These are phyloP conservation scores for Agrochola lychnidis DNA, from an alignment of 2,888 invertebrate genomes.

Conservation along the genomic window DNA sequence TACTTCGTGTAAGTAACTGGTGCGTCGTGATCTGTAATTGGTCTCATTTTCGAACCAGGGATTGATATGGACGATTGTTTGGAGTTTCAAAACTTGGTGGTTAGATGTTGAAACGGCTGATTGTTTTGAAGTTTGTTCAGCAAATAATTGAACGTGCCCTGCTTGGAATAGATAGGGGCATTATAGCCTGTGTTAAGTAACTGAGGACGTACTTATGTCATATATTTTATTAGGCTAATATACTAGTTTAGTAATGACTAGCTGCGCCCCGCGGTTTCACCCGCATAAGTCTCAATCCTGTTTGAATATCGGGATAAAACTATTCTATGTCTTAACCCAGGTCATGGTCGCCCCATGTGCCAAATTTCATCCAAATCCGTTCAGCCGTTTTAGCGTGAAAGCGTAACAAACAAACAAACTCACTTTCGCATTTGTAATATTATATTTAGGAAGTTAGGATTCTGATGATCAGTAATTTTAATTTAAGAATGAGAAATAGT, in stretches of 20 bases:
- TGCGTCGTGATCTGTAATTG: slow-evolving; percentile 54
- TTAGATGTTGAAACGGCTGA: slow-evolving; percentile 49
- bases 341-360: no score
- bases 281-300: no score
- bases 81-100: slow-evolving; percentile 49
- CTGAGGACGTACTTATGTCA: not conserved
- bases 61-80: slow-evolving; percentile 37
- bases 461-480: slow-evolving; percentile 2
- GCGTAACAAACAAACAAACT: no score
- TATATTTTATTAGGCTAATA: not conserved
- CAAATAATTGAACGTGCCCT: not conserved
- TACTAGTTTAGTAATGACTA: no score
- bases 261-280: no score
- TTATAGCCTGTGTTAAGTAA: not conserved
- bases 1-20: slow-evolving; percentile 49
- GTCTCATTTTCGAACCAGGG: slow-evolving; percentile 41
- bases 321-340: no score
- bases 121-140: slow-evolving; percentile 48
- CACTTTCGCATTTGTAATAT: no score
- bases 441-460: not conserved
- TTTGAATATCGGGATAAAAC: no score
- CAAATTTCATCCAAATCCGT: no score
- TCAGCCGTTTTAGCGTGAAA: no score
- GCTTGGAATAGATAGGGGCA: not conserved
- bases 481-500: slow-evolving; percentile 12